These are phyloP conservation scores for Odontophorus gujanensis DNA, from an alignment of 2,113 vertebrate species.

Conservation along the genomic window DNA sequence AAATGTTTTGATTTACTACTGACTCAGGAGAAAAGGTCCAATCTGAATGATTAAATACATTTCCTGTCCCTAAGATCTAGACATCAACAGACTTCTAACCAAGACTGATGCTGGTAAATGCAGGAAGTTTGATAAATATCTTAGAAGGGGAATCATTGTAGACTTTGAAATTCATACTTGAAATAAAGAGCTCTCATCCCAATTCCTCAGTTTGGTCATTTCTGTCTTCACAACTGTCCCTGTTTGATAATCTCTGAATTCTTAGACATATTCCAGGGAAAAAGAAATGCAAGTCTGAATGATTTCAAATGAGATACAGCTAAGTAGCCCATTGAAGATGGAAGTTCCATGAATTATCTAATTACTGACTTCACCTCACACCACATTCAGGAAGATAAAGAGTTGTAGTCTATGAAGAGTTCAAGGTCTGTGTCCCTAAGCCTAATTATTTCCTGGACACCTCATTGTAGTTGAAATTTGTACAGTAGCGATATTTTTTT, in stretches of 20 bases:
- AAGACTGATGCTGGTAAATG: background rate
- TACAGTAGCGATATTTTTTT: background rate
- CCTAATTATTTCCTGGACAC: background rate
- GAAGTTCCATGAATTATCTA: background rate
- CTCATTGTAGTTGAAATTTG: background rate
- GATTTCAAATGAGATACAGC: background rate
- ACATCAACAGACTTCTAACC: background rate
- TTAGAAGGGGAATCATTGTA: background rate
- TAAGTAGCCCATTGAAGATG: background rate
- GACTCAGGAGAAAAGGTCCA: background rate
- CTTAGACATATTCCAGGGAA: constrained; percentile 23
- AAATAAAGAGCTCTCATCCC: background rate
- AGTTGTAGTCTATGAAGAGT: background rate
- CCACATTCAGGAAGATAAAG: background rate
- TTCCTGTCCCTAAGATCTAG: background rate
- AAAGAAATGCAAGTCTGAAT: background rate
- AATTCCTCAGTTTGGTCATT: background rate
- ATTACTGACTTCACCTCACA: background rate
- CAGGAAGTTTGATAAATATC: background rate
- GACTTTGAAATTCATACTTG: constrained; percentile 2
- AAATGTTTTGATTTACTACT: background rate
- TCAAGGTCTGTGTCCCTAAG: background rate
- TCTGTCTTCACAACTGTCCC: background rate
- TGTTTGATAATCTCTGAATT: constrained; percentile 40
- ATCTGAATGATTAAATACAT: background rate